These are phyloP conservation scores for Pseudochirops corinnae DNA, from an alignment of 2,797 vertebrate genomes.

Conservation along the genomic window DNA sequence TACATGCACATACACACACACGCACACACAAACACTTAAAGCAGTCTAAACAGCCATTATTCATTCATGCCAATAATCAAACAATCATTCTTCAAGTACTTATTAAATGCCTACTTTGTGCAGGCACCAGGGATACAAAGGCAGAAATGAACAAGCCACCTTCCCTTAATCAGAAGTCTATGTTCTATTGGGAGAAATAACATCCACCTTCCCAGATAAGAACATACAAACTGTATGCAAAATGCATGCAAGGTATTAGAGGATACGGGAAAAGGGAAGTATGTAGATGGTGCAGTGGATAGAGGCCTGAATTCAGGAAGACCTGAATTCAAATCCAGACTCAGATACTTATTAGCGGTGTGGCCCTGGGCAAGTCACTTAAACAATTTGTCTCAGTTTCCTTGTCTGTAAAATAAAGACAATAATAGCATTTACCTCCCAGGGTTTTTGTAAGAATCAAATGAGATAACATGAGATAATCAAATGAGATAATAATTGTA, in stretches of 20 bases:
- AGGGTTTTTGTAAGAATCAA: background rate
- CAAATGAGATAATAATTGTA: background rate
- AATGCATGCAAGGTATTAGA: no score
- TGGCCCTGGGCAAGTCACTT: background rate
- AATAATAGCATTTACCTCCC: background rate
- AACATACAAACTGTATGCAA: no score
- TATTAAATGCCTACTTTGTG: background rate
- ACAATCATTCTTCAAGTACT: background rate
- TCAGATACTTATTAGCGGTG: background rate
- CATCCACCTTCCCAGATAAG: no score
- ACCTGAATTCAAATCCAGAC: background rate
- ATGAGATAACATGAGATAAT: background rate
- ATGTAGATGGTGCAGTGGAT: no score
- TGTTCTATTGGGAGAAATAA: no score
- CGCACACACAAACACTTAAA: background rate
- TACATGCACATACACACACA: no score
- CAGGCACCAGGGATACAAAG: background rate
- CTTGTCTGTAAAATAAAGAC: background rate
- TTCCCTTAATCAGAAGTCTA: no score
- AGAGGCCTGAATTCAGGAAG: background rate
- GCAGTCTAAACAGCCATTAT: background rate
- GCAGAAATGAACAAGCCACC: no score
- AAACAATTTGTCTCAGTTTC: background rate
- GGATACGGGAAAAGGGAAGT: no score
- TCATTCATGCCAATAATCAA: background rate